Evolutionary conservation across 1,140 invertebrate species (phyloP), one percentile per base, ranked within the genome.

Genomic region (Argopecten irradians): DNA sequence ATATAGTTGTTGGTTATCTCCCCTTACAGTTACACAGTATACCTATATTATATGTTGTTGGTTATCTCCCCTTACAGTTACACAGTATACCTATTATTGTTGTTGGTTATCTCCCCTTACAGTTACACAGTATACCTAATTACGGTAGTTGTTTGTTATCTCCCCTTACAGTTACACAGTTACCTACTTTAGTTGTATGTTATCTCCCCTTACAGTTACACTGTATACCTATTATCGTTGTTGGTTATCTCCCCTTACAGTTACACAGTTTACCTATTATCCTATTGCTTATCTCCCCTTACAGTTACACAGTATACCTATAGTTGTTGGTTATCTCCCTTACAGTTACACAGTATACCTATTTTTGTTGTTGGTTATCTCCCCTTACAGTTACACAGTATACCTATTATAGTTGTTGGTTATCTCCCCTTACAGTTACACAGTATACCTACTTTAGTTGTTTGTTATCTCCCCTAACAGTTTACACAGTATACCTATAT

Each of bases 11-110:
- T 28, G 11, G 16, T 71, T 71, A 71, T 71, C 55, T 28, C n/a
- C 22, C n/a, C 55, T 71, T 16, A 71, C 55, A 28, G 22, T 71
- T 28, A 71, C 8, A 71, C 16, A 71, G n/a, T 28, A 71, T 46
- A 46, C 43, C 43, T 46, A 19, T 46, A 19, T 19, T n/a, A n/a
- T n/a, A n/a, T n/a, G n/a, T n/a, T 46, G 2, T 8, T 11, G 13
- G n/a, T 71, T 71, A 71, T 71, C 55, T 71, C 55, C 55, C 55
- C n/a, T n/a, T n/a, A n/a, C n/a, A n/a, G n/a, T 71, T 71, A 71
- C 55, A 28, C 8, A 71, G 55, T 28, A 28, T 28, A 71, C 11
- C 22, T 71, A n/a, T 28, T 11, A 46, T 46, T 14, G 22, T 1
- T 19, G 2, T 11, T 46, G 14, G 19, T 46, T 46, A 46, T 46